Evolutionary conservation across 2,888 invertebrate genomes (phyloP), one percentile per base, ranked within the genome.

Genomic region (Chaetoderma sp.): DNA sequence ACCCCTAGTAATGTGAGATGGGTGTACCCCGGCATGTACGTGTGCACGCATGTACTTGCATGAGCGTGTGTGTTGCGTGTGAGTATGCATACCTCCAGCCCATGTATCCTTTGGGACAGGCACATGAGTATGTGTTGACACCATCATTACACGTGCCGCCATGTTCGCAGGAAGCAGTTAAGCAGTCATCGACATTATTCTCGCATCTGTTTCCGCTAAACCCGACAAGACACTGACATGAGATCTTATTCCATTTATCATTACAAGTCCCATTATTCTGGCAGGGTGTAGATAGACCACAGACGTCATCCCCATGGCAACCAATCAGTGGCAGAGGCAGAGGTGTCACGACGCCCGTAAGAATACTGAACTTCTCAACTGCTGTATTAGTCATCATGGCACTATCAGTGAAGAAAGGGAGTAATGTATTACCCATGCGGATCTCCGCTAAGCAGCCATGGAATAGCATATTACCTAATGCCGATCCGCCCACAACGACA

Each of bases 401-500:
- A 5, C 54, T 42, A 54, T 92, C 91, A 28, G 91, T 90, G 87
- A 94, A 95, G 88, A 92, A 96, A 4, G 96, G 96, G 72, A 97
- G 88, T 67, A 96, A 89, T 73, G 94, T 89, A 57, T 90, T 90
- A 57, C 94, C 95, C 63, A 97, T 91, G 78, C 95, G 90, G 55
- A 95, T 92, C 82, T 95, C 95, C 30, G 93, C 92, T 78, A 97
- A 87, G 84, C 96, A 97, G 5, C 96, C 97, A 89, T 94, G 90
- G 76, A 89, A 90, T 10, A 68, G 67, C 25, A 70, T 28, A 44
- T 54, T 49, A 50, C 59, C 5, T 13, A 16, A 18, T 36, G 27
- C 52, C 6, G 23, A 39, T n/a, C 59, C 58, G 10, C 68, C 68
- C 4, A 68, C 65, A 27, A 62, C 49, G 16, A 61, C 52, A 6